phyloP scores from a whole-genome alignment of 2,797 vertebrate genomes.

The Rhincodon typus region DNA sequence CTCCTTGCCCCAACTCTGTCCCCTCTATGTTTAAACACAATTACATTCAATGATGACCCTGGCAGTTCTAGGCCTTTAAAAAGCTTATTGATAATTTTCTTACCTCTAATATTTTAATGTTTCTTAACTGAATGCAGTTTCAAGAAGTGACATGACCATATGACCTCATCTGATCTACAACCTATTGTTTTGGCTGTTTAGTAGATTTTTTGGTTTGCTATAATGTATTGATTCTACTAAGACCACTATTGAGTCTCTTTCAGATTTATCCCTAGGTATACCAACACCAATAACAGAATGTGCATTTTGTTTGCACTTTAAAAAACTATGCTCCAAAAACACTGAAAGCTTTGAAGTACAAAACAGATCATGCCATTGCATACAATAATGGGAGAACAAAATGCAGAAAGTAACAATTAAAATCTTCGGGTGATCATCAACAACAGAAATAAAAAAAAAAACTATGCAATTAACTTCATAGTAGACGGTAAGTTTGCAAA shows the following conservation, averaged over 20 bases:
- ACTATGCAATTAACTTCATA: background rate
- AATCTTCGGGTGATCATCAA: background rate
- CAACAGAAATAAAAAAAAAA: background rate
- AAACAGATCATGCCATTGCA: background rate
- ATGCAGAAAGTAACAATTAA: background rate
- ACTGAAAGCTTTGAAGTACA: background rate
- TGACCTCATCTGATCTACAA: too few relatives aligned
- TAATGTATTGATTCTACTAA: background rate
- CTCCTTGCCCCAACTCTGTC: too few relatives aligned
- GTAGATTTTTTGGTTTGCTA: background rate
- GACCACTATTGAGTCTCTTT: background rate
- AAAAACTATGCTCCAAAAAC: background rate
- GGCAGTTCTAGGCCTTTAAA: too few relatives aligned
- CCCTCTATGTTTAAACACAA: too few relatives aligned
- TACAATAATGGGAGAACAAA: background rate
- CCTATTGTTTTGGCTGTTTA: background rate
- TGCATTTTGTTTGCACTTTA: background rate
- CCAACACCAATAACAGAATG: background rate
- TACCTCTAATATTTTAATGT: background rate
- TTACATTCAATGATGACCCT: too few relatives aligned
- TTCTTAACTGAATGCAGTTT: background rate
- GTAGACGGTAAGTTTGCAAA: background rate
- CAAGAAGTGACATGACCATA: background rate
- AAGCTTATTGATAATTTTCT: background rate
- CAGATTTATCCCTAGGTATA: background rate